Percentiles rank a stretch among this genome's conserved stretches.
These are phyloP conservation scores for Stegodyphus dumicola DNA, from an alignment of 1,140 invertebrate species.

Conservation along the genomic window DNA sequence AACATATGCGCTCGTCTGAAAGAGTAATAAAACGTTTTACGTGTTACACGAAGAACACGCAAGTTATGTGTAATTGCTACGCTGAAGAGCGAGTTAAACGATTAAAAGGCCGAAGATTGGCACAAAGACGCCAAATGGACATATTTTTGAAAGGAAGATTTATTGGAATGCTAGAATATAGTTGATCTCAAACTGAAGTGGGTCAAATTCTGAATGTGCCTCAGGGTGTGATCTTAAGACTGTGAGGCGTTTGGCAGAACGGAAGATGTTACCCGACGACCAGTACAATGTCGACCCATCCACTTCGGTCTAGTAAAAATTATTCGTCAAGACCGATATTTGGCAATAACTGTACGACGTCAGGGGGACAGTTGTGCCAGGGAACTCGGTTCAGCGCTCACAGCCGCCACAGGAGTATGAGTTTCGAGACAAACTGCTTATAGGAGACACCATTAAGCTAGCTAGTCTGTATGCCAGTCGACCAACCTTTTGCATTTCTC, in stretches of 20 bases:
- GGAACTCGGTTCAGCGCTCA: background rate
- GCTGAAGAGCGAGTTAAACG: background rate
- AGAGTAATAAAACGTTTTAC: background rate
- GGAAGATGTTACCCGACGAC: background rate
- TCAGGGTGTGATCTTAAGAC: background rate
- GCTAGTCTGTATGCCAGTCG: background rate
- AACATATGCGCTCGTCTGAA: background rate
- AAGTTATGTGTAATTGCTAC: background rate
- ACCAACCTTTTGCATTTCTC: background rate
- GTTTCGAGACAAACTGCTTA: conserved; percentile 1
- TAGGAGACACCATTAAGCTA: background rate
- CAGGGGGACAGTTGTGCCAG: background rate
- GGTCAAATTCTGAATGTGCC: background rate
- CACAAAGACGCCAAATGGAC: conserved; percentile 1
- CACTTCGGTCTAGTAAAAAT: too few relatives aligned
- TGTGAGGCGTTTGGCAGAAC: background rate
- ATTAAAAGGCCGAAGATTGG: background rate
- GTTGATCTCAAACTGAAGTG: background rate
- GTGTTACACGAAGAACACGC: background rate
- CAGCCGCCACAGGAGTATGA: background rate
- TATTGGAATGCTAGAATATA: background rate
- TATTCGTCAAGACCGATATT: background rate
- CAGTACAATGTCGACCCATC: background rate
- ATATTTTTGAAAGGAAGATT: background rate
- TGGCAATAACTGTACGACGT: background rate